Evolutionary conservation across 2,113 vertebrate genomes (phyloP), one percentile per base, ranked within the genome.

Genomic region (Heterocephalus glaber): DNA sequence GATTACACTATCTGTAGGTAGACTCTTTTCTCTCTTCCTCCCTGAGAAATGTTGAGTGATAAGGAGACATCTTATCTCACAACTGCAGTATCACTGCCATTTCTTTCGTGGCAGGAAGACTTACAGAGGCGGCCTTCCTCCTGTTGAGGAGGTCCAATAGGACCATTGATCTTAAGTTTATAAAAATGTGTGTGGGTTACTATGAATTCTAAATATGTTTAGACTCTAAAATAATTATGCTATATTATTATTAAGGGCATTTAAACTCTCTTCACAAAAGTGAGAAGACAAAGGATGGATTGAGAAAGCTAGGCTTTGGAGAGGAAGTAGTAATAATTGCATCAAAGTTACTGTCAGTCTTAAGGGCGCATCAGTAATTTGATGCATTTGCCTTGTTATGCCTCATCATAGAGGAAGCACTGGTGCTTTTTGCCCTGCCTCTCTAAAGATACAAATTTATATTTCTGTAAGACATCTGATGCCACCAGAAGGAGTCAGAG

Each of bases 251-350:
- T 17, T 30, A 20, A 3, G 38, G 26, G 6, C 9, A 52, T 9
- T 24, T 11, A 17, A 0, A 0, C 4, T 47, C 3, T 70, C 44
- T 22, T 82, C 17, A n/a, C 33, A 66, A 61, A 30, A 24, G 3
- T 0, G 8, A 6, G 12, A 9, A 41, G 3, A 28, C 3, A 2
- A 2, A 11, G 5, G 17, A 1, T 1, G 70, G 22, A 0, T 8
- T 0, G 35, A 20, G 47, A 12, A 47, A 0, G 12, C 0, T 0
- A 30, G 3, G 22, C 10, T n/a, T 5, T 20, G 33, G 7, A 41
- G 35, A 7, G 3, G 44, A 5, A 3, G 10, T 19, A 19, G 28
- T 3, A 7, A 13, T 9, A 1, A 7, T 4, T 1, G 19, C 7
- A 5, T 22, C 5, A 3, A 1, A 9, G 19, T 0, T 16, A 0